Evolutionary conservation across 2,113 vertebrate genomes (phyloP).

Genomic region (Carassius carassius): DNA sequence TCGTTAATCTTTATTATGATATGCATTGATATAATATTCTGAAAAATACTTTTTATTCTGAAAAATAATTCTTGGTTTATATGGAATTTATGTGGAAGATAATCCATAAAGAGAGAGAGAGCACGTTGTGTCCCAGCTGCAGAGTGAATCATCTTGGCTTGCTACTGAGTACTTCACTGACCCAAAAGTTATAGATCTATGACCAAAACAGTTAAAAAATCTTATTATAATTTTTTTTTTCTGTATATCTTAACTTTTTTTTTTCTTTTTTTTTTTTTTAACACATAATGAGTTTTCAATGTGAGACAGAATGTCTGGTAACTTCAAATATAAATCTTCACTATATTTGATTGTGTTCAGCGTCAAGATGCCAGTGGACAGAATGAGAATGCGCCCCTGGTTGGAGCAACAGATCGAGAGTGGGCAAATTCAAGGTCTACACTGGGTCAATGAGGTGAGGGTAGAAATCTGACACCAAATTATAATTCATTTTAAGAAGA

Average conservation of each 20-base stretch:
- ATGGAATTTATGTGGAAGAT: not conserved
- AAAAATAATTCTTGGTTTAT: not conserved
- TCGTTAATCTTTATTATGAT: not conserved
- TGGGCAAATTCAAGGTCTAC: constrained; percentile 80
- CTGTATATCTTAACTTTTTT: not conserved
- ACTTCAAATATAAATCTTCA: not conserved
- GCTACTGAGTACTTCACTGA: not conserved
- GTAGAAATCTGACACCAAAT: not conserved
- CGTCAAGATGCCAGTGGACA: constrained; percentile 85
- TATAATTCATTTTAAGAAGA: not conserved
- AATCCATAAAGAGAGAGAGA: not conserved
- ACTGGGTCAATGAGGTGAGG: constrained; percentile 85
- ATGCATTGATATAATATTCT: not conserved
- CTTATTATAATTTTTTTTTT: not conserved
- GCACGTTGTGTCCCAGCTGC: not conserved
- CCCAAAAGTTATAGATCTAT: not conserved
- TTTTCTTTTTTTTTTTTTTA: not conserved
- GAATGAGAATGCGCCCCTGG: constrained; percentile 90
- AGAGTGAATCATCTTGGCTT: not conserved
- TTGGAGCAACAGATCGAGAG: constrained; percentile 87
- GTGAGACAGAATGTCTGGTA: not conserved
- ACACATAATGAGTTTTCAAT: not conserved
- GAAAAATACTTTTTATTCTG: not conserved
- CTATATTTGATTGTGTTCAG: not conserved
- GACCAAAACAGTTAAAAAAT: not conserved